Conservation (phyloP, 2,888 invertebrate species). For the Crocallis elinguaria region DNA sequence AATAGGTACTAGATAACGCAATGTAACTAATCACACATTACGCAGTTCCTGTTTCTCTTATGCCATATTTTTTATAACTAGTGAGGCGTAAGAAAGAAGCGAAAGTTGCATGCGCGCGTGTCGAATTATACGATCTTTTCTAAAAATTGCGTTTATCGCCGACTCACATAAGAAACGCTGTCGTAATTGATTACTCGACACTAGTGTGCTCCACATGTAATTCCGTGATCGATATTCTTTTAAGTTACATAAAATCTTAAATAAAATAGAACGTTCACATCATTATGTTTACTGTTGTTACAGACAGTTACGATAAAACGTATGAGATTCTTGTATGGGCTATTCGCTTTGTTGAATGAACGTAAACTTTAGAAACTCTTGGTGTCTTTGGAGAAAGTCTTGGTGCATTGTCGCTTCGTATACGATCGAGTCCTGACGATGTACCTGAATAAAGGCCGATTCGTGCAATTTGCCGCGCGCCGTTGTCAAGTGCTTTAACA, state of each 20-base stretch:
- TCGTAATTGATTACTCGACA: conserved; percentile 40
- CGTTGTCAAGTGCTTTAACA: conserved; percentile 39
- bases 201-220: conserved; percentile 40
- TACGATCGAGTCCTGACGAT: conserved; percentile 7
- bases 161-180: conserved; percentile 41
- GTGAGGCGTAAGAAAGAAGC: conserved; percentile 61
- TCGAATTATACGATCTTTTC: conserved; percentile 51
- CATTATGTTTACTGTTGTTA: background rate
- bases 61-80: conserved; percentile 46
- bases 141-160: conserved; percentile 52
- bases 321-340: background rate
- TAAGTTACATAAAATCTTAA: conserved; percentile 42
- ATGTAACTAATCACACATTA: conserved; percentile 36
- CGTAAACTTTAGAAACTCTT: conserved; percentile 1
- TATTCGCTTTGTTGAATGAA: background rate
- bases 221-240: conserved; percentile 40
- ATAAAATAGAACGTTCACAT: background rate
- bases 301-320: background rate
- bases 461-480: conserved; percentile 28
- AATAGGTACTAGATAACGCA: conserved; percentile 30
- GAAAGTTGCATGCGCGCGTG: conserved; percentile 63
- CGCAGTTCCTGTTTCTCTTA: conserved; percentile 40
- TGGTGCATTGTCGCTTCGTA: conserved; percentile 8
- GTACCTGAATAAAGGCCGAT: background rate
- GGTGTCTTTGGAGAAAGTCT: conserved; percentile 10